Base-by-base conservation (phyloP, 2,113 vertebrate genomes). In the Chloropsis cyanopogon region DNA sequence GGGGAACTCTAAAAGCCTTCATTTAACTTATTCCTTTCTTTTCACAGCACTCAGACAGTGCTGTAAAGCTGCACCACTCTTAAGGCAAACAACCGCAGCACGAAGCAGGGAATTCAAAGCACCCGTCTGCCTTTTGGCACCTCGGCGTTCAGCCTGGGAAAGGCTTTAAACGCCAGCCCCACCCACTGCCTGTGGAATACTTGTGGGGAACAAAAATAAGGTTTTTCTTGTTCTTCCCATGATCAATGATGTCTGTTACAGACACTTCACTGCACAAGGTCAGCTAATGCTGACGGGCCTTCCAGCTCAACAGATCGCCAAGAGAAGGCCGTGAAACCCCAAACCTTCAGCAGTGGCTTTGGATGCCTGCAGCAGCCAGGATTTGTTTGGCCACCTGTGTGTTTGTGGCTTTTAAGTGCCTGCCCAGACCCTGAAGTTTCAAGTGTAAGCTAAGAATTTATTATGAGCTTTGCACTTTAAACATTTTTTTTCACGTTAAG, bases 341-440 rank as follows among this genome's bases (percentile, higher is more conserved):
- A 61, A 64, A 25, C 49, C 47, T 68, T 53, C 70, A 65, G 89
- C 0, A 0, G 42, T 33, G 88, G 75, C 76, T 93, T 84, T 69
- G 77, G 63, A 59, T 66, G 47, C 68, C 56, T 50, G 79, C 82
- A 69, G 82, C 80, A 71, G 24, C 44, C 66, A 57, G 59, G 25
- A 14, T 87, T 88, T 63, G 33, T 73, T 84, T 85, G 79, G 60
- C 75, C 41, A 76, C 5, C 9, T 82, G 80, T 56, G 21, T 83
- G 47, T 64, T 63, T 82, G 91, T 93, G 77, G 77, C 75, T 88
- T 95, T 90, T 83, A 73, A 86, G 83, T 64, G 42, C 70, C 79
- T 93, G 83, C 82, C 37, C 76, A 80, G 80, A 15, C 46, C 50
- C 66, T 86, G 59, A 75, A 84, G 44, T 86, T 93, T 86, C 52